Evolutionary conservation across 1,140 invertebrate species (phyloP).

Genomic region (Asbolus verrucosus): DNA sequence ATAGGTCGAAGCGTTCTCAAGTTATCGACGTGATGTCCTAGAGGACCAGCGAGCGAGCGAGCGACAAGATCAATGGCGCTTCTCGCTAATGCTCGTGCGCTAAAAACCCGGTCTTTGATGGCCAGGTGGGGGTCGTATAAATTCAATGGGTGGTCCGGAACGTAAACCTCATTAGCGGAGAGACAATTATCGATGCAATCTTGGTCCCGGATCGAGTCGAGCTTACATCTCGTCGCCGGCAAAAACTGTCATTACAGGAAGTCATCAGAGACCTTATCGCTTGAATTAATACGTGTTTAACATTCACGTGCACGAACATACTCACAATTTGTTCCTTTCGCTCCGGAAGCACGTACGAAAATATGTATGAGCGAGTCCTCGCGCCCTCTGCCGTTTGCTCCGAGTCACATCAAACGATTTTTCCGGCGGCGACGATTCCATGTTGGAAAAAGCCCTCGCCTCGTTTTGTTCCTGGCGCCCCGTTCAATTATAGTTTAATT

Average conservation of each 20-base stretch:
- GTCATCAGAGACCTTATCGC: constrained; percentile 43
- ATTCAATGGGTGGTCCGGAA: constrained; percentile 35
- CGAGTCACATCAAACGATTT: constrained; percentile 15
- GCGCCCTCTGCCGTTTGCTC: constrained; percentile 4
- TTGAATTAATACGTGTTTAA: constrained; percentile 48
- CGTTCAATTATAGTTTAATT: constrained; percentile 8
- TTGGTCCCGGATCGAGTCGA: constrained; percentile 1
- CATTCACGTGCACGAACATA: constrained; percentile 48
- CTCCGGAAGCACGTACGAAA: constrained; percentile 36
- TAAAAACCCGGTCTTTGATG: not conserved
- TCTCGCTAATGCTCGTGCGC: too few species aligned
- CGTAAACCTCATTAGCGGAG: constrained; percentile 28
- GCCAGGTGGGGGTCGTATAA: constrained; percentile 6
- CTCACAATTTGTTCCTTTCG: constrained; percentile 40
- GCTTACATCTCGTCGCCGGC: constrained; percentile 38
- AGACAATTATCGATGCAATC: constrained; percentile 37
- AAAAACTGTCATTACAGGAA: constrained; percentile 47
- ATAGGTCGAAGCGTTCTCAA: too few species aligned
- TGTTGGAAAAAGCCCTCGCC: constrained; percentile 9
- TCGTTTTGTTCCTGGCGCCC: not conserved
- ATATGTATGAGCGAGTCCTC: constrained; percentile 21
- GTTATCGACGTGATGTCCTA: too few species aligned
- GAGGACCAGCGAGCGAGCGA: too few species aligned
- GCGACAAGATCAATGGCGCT: too few species aligned
- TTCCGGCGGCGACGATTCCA: not conserved